Conservation (phyloP, 2,113 vertebrate genomes). For the Macquaria australasica region DNA sequence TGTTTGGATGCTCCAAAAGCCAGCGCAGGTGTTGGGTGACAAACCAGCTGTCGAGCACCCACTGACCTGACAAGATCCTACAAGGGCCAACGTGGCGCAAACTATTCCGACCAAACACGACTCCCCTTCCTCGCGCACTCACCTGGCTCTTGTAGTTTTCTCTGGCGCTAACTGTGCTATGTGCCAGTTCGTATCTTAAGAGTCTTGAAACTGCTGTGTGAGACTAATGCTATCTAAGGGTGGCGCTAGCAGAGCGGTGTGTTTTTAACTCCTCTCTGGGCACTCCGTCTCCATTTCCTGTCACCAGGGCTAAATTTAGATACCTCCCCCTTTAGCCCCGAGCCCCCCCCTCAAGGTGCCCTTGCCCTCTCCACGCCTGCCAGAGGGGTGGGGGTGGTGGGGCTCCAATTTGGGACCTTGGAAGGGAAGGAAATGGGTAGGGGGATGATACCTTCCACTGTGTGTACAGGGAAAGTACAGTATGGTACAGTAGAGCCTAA, state of each 20-base stretch:
- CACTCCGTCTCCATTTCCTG: constrained; percentile 59
- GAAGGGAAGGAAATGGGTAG: constrained; percentile 4
- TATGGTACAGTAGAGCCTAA: constrained; percentile 2
- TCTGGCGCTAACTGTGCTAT: constrained; percentile 19
- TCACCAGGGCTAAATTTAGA: constrained; percentile 75
- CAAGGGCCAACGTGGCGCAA: constrained; percentile 22
- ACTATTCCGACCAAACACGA: constrained; percentile 8
- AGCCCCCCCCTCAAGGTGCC: constrained; percentile 70
- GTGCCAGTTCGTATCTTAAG: constrained; percentile 1
- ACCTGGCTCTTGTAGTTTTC: constrained; percentile 67
- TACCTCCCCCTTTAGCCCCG: constrained; percentile 30
- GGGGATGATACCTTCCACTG: constrained; percentile 4
- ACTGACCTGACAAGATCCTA: constrained; percentile 53
- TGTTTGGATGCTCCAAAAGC: constrained; percentile 44
- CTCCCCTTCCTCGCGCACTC: constrained; percentile 45
- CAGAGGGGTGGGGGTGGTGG: constrained; percentile 30
- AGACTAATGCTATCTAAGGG: constrained; percentile 56
- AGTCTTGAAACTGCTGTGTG: constrained; percentile 16
- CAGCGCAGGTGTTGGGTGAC: constrained; percentile 57
- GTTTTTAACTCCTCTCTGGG: constrained; percentile 49
- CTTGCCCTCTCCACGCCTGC: constrained; percentile 63
- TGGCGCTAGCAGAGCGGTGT: constrained; percentile 64
- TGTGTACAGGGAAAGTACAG: constrained; percentile 20
- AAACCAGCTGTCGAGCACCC: constrained; percentile 68
- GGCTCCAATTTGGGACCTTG: constrained; percentile 36